A percentile compares a stretch with the other conserved stretches of the same genome.
Evolutionary conservation across 2,113 vertebrate species (phyloP).

Genomic region (Cyanoramphus novaezelandiae): DNA sequence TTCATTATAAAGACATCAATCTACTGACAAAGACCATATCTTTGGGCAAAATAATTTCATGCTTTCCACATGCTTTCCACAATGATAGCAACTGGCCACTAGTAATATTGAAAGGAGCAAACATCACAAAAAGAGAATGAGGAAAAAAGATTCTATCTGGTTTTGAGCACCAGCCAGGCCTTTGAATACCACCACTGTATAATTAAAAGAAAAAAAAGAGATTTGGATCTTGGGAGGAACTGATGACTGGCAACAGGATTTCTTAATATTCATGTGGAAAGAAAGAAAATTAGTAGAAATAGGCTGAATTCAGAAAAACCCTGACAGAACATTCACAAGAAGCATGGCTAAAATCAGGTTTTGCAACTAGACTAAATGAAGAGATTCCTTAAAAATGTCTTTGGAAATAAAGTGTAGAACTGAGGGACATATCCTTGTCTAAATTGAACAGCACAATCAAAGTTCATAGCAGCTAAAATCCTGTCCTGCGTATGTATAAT

Average conservation of each 20-base stretch:
- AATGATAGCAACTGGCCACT: neutral
- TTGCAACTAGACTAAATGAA: neutral
- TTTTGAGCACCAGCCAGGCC: neutral
- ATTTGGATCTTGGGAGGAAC: neutral
- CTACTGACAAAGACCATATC: neutral
- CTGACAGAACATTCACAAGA: neutral
- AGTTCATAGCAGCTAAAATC: neutral
- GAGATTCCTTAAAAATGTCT: neutral
- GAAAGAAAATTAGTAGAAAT: neutral
- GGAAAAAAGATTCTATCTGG: neutral
- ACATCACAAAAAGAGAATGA: neutral
- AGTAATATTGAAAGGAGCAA: neutral
- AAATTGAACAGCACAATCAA: neutral
- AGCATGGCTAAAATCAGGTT: neutral
- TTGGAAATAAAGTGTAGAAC: neutral
- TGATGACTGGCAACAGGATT: neutral
- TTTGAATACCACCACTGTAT: neutral
- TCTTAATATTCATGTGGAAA: neutral
- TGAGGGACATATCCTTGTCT: neutral
- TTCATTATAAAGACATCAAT: neutral
- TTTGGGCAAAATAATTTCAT: conserved; percentile 29
- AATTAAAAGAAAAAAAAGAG: neutral
- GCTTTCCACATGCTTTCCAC: neutral
- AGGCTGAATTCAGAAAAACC: neutral
- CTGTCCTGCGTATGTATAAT: neutral